Evolutionary conservation across 2,113 vertebrate genomes (phyloP), one percentile per base, ranked within the genome.

Genomic region (Laterallus jamaicensis): DNA sequence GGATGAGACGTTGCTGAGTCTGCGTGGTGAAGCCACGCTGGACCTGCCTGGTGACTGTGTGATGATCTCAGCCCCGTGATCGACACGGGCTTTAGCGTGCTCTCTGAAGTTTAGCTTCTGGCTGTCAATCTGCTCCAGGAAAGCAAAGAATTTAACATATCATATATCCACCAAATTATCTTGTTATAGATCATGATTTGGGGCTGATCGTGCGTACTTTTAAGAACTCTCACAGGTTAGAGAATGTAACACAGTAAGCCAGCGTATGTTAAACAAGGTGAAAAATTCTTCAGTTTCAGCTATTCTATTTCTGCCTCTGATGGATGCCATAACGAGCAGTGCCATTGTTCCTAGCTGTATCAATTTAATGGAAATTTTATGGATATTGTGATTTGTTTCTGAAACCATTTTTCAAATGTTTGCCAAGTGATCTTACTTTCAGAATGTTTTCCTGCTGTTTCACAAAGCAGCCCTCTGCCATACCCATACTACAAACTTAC

Each of bases 11-110:
- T 99, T 99, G 98, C 99, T 99, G 97, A 98, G 98, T 49, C 98
- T 98, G 37, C 99, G 98, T 3, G 99, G 99, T 0, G 99, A 99
- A 28, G 98, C 98, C 95, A 99, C 98, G 14, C 98, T 99, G 32
- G 99, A 99, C 91, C 97, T 95, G 92, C 98, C 98, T 0, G 99
- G 98, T 1, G 99, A 99, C 97, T 99, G 99, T 0, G 98, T 98
- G 73, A 99, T 95, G 95, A 99, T 99, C 79, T 99, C 99, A 1
- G 99, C 99, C 25, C 99, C 99, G 2, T 99, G 99, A 96, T 99
- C 99, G 49, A 99, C 99, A 13, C 99, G 98, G 55, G 99, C 99
- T 96, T 98, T 99, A 12, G 99, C 99, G 0, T 98, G 97, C 94
- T 99, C 99, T 79, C 99, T 98, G 98, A 99, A 99, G 92, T 96